Conservation (phyloP, 1,140 invertebrate species). For the Cydia fagiglandana region DNA sequence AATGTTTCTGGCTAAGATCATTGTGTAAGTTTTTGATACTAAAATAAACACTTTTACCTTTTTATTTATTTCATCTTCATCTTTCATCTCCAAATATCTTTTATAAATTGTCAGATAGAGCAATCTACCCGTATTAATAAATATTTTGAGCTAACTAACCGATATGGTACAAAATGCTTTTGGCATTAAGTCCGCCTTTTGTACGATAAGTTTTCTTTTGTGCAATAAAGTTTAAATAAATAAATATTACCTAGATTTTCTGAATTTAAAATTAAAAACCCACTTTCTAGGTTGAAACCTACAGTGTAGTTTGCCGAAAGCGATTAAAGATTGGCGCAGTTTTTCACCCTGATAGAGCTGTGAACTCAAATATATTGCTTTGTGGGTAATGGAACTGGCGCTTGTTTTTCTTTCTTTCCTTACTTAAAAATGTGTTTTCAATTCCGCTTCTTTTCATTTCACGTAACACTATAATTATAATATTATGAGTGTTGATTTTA, state of each 20-base stretch:
- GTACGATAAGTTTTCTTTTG: too few species aligned
- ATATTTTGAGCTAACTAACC: background rate
- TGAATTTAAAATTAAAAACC: background rate
- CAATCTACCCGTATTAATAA: background rate
- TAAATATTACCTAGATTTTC: background rate
- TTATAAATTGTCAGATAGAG: too few species aligned
- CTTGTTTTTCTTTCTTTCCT: background rate
- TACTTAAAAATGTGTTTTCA: background rate
- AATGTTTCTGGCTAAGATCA: too few species aligned
- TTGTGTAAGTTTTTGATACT: too few species aligned
- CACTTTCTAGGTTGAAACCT: background rate
- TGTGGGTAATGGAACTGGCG: background rate
- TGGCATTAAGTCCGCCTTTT: too few species aligned
- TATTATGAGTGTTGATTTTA: too few species aligned
- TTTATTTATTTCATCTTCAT: too few species aligned
- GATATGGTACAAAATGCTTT: too few species aligned
- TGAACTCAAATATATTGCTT: conserved; percentile 3
- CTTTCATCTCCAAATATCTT: too few species aligned
- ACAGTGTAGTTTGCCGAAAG: background rate
- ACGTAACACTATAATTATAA: background rate
- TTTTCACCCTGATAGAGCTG: conserved; percentile 12
- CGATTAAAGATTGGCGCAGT: conserved; percentile 15
- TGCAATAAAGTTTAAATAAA: too few species aligned
- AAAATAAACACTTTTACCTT: too few species aligned
- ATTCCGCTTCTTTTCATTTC: background rate